Base-by-base conservation (phyloP, 2,888 invertebrate species). In the Folsomia manolachei region DNA sequence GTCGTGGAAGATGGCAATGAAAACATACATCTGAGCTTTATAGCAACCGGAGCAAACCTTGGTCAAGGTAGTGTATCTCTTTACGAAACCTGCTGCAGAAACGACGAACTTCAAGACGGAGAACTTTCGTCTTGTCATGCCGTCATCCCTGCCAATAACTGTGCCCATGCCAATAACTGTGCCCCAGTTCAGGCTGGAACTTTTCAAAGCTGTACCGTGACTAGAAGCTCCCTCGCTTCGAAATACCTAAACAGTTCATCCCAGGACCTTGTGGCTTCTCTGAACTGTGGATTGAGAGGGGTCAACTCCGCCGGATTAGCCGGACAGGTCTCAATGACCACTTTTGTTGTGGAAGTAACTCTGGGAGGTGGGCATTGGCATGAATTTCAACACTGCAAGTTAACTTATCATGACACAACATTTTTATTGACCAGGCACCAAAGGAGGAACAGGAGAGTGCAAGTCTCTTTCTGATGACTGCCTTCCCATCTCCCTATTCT, bases 401-500 rank as follows among this genome's bases (percentile, higher is more conserved):
- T n/a, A n/a, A n/a, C n/a, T n/a, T n/a, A n/a, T n/a, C n/a, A 0
- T 53, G 52, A 1, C n/a, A n/a, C n/a, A n/a, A n/a, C n/a, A n/a
- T n/a, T n/a, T n/a, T n/a, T n/a, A n/a, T n/a, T n/a, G n/a, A n/a
- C n/a, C 39, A 39, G 39, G 39, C 14, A 4, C 7, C 4, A 14
- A 39, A 39, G 39, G 39, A 9, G 39, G 39, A 56, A 56, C 4
- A 7, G 7, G 11, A 14, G 56, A n/a, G n/a, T 56, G 56, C 19
- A 14, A 7, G 11, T 56, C 56, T 7, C 27, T 78, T 2, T 68
- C 68, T 1, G 78, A 78, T 27, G 73, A 70, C 19, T 78, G 78
- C 27, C 67, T 78, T 4, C 78, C 78, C 0, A 73, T 75, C 18
- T 63, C 61, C 2, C 62, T 76, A 1, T 76, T 78, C 53, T 78